Evolutionary conservation across 2,113 vertebrate species (phyloP).

Genomic region (Sylvia atricapilla): DNA sequence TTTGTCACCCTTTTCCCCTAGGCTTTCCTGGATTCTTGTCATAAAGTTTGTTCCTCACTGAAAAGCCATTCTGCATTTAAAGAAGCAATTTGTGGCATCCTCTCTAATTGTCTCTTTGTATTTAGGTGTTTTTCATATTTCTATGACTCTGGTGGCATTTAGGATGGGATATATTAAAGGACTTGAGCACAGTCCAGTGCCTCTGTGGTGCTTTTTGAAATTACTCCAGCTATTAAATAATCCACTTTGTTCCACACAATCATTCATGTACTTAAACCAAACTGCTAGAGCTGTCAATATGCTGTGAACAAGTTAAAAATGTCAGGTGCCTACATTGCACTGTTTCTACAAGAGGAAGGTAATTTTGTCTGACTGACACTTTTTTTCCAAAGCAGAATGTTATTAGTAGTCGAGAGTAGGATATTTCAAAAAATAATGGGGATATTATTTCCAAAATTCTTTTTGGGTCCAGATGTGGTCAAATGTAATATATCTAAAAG

Average conservation of each 20-base stretch:
- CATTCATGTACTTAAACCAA: neutral
- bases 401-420: neutral
- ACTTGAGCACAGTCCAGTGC: neutral
- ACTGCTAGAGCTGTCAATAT: neutral
- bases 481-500: neutral
- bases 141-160: neutral
- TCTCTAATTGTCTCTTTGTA: neutral
- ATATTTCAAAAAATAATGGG: neutral
- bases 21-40: neutral
- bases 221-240: neutral
- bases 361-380: neutral
- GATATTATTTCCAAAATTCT: neutral
- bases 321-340: neutral
- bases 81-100: neutral
- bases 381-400: neutral
- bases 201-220: neutral
- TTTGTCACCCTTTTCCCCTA: neutral
- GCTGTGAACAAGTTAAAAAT: neutral
- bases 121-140: neutral
- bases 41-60: neutral
- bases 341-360: neutral
- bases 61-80: neutral
- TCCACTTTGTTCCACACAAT: neutral
- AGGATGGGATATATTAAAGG: neutral
- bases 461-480: neutral